Conservation (phyloP, 2,113 vertebrate species). For the Tyrannus savana region DNA sequence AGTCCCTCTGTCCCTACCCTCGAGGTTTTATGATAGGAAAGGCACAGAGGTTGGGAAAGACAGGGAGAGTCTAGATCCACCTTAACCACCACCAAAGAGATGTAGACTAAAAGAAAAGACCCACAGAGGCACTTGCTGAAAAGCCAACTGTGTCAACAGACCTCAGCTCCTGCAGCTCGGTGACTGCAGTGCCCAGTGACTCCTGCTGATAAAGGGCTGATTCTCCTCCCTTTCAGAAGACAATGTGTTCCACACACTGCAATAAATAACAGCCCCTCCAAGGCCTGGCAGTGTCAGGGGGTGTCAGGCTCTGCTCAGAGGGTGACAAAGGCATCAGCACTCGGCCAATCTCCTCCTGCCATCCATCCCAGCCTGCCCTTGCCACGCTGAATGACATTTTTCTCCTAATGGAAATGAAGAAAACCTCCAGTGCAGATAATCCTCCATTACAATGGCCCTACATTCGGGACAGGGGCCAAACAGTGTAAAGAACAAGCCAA, state of each 20-base stretch:
- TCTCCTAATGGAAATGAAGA: conserved; percentile 52
- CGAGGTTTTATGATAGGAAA: not conserved
- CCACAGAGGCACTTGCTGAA: not conserved
- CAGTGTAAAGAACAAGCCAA: conserved; percentile 39
- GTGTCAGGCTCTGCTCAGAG: conserved; percentile 42
- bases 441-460: not conserved
- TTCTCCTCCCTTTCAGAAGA: conserved; percentile 46
- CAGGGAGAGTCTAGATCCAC: not conserved
- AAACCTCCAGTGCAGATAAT: conserved; percentile 43
- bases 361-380: conserved; percentile 25
- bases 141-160: conserved; percentile 13
- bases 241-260: conserved; percentile 50
- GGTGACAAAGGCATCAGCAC: conserved; percentile 19
- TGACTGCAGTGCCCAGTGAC: not conserved
- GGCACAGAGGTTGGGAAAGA: not conserved
- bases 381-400: not conserved
- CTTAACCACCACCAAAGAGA: not conserved
- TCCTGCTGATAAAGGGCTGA: conserved; percentile 44
- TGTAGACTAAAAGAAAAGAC: not conserved
- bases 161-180: not conserved
- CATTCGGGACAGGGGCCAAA: conserved; percentile 7
- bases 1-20: not conserved
- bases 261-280: conserved; percentile 10
- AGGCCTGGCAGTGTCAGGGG: conserved; percentile 43
- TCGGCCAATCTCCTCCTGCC: conserved; percentile 32